Percentiles rank a stretch among this genome's conserved stretches.
Evolutionary conservation across 2,888 invertebrate genomes (phyloP).

Genomic region (Drosophila paramelanica): DNA sequence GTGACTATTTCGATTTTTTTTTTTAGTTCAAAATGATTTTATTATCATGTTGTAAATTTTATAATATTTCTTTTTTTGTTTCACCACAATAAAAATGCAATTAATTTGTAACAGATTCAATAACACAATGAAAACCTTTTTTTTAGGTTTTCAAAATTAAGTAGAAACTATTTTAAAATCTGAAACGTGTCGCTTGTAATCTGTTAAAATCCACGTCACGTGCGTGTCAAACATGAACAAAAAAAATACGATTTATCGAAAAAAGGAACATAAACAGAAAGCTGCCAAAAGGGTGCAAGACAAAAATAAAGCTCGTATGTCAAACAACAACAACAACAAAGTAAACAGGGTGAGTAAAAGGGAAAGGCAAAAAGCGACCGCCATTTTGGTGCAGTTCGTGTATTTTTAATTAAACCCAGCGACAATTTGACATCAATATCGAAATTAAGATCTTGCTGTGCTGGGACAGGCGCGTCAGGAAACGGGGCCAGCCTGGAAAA

Average conservation of each 20-base stretch:
- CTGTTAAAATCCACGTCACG: constrained; percentile 20
- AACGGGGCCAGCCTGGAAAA: constrained; percentile 7
- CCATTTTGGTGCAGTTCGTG: constrained; percentile 47
- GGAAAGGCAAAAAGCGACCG: neutral
- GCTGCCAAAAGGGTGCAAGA: constrained; percentile 13
- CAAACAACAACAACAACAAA: constrained; percentile 13
- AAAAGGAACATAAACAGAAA: too few species aligned
- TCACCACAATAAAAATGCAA: constrained; percentile 1
- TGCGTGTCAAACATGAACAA: constrained; percentile 45
- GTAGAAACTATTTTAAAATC: constrained; percentile 16
- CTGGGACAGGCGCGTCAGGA: constrained; percentile 26
- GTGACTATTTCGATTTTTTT: too few species aligned
- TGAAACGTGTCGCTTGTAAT: constrained; percentile 23
- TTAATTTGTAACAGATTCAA: constrained; percentile 6
- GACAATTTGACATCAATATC: constrained; percentile 81
- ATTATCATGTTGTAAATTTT: neutral
- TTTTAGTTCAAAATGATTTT: too few species aligned
- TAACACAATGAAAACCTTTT: constrained; percentile 1
- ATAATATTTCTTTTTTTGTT: neutral
- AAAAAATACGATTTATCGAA: neutral
- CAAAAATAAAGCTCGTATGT: neutral
- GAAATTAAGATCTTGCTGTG: constrained; percentile 79
- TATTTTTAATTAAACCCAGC: constrained; percentile 77
- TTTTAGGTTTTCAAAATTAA: constrained; percentile 16
- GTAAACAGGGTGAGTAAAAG: neutral